Base-by-base conservation (phyloP, 1,140 invertebrate genomes). In the Holcopasites calliopsidis region DNA sequence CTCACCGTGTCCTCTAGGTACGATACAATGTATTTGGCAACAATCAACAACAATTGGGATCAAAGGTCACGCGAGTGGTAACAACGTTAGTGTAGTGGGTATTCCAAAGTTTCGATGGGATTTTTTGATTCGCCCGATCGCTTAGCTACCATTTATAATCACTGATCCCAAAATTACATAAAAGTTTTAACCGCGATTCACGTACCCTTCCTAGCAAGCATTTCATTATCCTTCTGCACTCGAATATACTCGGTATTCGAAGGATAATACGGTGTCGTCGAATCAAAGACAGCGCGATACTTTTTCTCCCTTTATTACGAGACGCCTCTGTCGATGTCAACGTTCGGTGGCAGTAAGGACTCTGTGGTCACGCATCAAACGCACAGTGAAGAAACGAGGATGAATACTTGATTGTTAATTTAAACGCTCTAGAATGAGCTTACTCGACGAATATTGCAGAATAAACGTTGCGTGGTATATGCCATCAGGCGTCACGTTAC, bases 11-110 rank as follows among this genome's bases (percentile, higher is more conserved):
- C n/a, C 60, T 84, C 60, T 85, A 77, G 55, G 64, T 81, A 78
- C 60, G 79, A 77, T 83, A 80, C 70, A 77, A n/a, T n/a, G n/a
- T 89, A 87, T 90, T 92, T 92, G 91, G 90, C 91, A 92, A 92
- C 90, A 90, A 91, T 91, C 86, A 91, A 92, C 88, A 91, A 90
- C 89, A 88, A 91, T 87, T 83, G 80, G 86, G 86, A 87, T 87
- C 86, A 83, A 83, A 76, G 80, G 70, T 82, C 58, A 68, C 70
- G n/a, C n/a, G 64, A 80, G 65, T 58, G 75, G 55, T 69, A 49
- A 16, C 42, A 62, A 61, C 18, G 28, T 26, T 50, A 54, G 26
- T 47, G 23, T 54, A 38, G 4, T 33, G 18, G 28, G 23, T 21
- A 23, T 76, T 16, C 38, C 44, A 16, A n/a, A 38, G 18, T 49